phyloP scores from a whole-genome alignment of 64 coral and sea anemone species.

The Acropora tenuis region DNA sequence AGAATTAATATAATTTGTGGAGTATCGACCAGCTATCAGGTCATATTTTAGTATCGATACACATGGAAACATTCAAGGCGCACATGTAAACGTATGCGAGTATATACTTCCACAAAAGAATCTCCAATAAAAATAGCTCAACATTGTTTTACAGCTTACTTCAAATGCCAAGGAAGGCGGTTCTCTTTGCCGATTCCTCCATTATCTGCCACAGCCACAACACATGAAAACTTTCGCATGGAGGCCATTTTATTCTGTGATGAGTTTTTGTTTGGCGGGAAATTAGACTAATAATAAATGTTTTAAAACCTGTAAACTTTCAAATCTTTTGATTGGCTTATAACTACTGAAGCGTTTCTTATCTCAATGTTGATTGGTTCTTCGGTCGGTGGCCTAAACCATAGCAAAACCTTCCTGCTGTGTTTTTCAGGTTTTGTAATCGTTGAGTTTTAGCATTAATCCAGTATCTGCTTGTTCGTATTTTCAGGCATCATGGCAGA shows the following conservation, averaged over 20 bases:
- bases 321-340: slow-evolving; percentile 3
- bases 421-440: too few species aligned
- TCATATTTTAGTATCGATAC: too few species aligned
- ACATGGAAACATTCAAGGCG: not conserved
- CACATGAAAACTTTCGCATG: slow-evolving; percentile 54
- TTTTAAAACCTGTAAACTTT: not conserved
- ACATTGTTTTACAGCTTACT: slow-evolving; percentile 39
- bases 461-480: not conserved
- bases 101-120: too few species aligned
- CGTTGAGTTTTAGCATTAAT: too few species aligned
- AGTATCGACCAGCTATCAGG: too few species aligned
- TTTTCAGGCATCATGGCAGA: slow-evolving; percentile 79
- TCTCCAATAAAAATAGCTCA: not conserved
- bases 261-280: slow-evolving; percentile 9
- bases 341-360: not conserved
- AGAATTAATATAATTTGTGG: too few species aligned
- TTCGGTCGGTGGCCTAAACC: not conserved
- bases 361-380: slow-evolving; percentile 31
- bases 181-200: slow-evolving; percentile 78
- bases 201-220: slow-evolving; percentile 66
- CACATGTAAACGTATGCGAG: too few species aligned
- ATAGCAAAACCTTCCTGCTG: too few species aligned
- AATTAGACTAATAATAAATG: not conserved
- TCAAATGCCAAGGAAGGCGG: slow-evolving; percentile 66
- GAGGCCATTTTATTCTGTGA: slow-evolving; percentile 39